Conservation (phyloP, 1,140 invertebrate genomes). For the Drosophila santomea region DNA sequence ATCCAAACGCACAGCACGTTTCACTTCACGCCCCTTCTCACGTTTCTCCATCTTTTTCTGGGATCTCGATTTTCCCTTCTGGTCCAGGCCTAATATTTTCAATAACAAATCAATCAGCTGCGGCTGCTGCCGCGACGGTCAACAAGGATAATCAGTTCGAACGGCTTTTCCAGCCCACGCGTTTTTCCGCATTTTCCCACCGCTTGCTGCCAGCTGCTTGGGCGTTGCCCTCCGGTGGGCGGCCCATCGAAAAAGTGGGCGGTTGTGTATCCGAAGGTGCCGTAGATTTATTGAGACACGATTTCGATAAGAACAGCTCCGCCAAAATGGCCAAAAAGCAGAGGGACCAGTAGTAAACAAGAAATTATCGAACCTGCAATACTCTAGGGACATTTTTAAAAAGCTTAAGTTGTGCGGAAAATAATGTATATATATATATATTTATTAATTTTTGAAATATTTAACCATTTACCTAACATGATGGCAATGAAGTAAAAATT, state of each 20-base stretch:
- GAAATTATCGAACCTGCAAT: conserved; percentile 3
- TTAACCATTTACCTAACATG: neutral
- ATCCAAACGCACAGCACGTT: conserved; percentile 71
- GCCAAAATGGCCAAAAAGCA: conserved; percentile 30
- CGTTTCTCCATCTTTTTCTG: conserved; percentile 5
- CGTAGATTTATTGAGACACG: conserved; percentile 79
- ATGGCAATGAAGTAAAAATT: too few relatives aligned
- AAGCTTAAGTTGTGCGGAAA: too few relatives aligned
- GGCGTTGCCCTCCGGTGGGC: neutral
- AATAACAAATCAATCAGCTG: conserved; percentile 81
- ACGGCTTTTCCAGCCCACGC: conserved; percentile 30
- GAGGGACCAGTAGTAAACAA: neutral
- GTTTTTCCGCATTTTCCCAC: conserved; percentile 10
- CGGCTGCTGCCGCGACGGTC: conserved; percentile 60
- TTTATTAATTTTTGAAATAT: neutral
- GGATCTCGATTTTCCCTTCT: conserved; percentile 13
- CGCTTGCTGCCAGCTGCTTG: conserved; percentile 32
- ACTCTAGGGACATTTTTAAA: conserved; percentile 10
- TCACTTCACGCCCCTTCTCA: conserved; percentile 6
- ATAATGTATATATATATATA: too few relatives aligned
- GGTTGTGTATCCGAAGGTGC: conserved; percentile 49
- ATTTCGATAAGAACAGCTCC: conserved; percentile 67
- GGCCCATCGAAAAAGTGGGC: conserved; percentile 30
- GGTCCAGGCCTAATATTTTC: conserved; percentile 76
- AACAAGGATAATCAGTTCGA: conserved; percentile 78